Conservation (phyloP, 2,797 vertebrate genomes). For the Paguma larvata region DNA sequence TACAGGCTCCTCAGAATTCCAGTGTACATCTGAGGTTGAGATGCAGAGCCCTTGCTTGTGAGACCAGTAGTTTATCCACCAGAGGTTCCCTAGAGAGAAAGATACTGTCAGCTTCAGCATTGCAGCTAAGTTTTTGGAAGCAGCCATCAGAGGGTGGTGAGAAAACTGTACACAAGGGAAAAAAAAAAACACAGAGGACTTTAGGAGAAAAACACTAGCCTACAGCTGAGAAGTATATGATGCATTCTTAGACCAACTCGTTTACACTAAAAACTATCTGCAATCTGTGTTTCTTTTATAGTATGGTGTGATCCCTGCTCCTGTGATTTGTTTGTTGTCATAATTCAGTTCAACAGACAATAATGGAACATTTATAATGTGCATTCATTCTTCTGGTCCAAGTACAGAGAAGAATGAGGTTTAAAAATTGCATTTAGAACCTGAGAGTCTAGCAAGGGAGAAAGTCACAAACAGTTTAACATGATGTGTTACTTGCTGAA, state of each 20-base stretch:
- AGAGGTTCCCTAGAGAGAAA: not conserved
- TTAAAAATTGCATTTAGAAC: slow-evolving; percentile 57
- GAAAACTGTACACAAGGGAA: not conserved
- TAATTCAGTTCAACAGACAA: slow-evolving; percentile 68
- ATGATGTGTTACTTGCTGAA: slow-evolving; percentile 55
- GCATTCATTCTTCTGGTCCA: slow-evolving; percentile 56
- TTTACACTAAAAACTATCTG: slow-evolving; percentile 24
- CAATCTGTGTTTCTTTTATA: not conserved
- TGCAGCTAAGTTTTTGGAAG: not conserved
- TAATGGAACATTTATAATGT: slow-evolving; percentile 37
- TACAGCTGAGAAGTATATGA: not conserved
- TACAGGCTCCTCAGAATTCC: not conserved
- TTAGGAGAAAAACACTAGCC: not conserved
- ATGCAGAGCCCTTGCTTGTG: not conserved
- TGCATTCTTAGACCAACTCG: not conserved
- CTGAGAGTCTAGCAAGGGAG: not conserved
- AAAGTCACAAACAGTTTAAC: slow-evolving; percentile 67
- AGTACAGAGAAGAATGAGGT: slow-evolving; percentile 62
- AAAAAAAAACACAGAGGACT: not conserved
- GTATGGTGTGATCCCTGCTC: not conserved
- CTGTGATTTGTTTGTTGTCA: not conserved
- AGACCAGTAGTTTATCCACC: not conserved
- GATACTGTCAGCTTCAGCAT: too few species aligned
- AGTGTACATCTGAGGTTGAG: not conserved
- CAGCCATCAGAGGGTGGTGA: not conserved